Evolutionary conservation across 2,888 invertebrate genomes (phyloP), one percentile per base, ranked within the genome.

Genomic region (Homarus gammarus): DNA sequence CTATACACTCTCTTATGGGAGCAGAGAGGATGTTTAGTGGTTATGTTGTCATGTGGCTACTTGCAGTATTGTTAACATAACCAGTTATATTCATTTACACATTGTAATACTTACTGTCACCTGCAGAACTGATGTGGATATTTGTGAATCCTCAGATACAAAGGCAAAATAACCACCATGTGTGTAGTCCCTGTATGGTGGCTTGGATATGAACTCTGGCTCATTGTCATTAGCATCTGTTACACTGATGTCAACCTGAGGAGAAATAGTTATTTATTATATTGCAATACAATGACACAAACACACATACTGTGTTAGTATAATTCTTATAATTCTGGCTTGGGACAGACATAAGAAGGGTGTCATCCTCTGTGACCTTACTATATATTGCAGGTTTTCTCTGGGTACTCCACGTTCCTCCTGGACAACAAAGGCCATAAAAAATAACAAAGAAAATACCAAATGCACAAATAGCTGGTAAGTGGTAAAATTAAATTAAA

Each of bases 191-290:
- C 94, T 94, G 75, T 95, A 94, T 0, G 95, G 94, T 22, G 95
- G 95, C 0, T 96, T 96, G 93, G 96, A 97, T 0, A 96, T 94
- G 93, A 98, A 99, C 92, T 95, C 95, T 0, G 99, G 98, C 0
- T 95, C 95, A 93, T 98, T 98, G 93, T 99, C 98, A 93, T 99
- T 99, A 0, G 97, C 96, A 93, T 99, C 98, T 0, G 40, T 61
- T 33, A 89, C 84, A 68, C 56, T 89, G 0, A 99, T 96, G 92
- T 96, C 96, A 0, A 98, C 95, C 93, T 95, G 93, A 22, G 0
- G 31, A 40, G 18, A 40, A 64, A 36, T 10, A 64, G 44, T 44
- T 44, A 44, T 44, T 44, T 44, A 5, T 44, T 44, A 44, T 12
- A 18, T 49, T 49, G 3, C 56, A 56, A 56, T 22, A 56, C 15